Evolutionary conservation across 1,140 invertebrate genomes (phyloP).

Genomic region (Tribolium castaneum): DNA sequence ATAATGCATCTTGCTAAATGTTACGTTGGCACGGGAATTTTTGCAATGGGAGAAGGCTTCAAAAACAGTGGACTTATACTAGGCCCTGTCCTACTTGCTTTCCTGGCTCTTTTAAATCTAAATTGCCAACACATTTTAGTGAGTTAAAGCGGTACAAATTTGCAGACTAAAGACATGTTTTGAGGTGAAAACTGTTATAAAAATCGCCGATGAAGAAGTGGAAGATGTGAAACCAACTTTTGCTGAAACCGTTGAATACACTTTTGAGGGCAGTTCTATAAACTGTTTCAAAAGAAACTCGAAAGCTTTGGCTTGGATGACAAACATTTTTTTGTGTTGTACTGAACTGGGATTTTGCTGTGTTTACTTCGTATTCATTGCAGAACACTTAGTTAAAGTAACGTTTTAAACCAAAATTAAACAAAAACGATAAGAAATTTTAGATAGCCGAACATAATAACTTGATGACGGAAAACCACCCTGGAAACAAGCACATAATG

Average conservation of each 20-base stretch:
- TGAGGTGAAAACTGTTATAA: slow-evolving; percentile 75
- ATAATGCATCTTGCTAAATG: slow-evolving; percentile 80
- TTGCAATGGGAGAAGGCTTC: slow-evolving; percentile 82
- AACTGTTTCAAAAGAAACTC: slow-evolving; percentile 69
- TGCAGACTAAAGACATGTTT: too few relatives aligned
- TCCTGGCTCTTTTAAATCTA: slow-evolving; percentile 77
- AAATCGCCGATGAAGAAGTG: slow-evolving; percentile 67
- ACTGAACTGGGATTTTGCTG: slow-evolving; percentile 96
- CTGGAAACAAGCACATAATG: slow-evolving; percentile 70
- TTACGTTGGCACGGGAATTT: slow-evolving; percentile 80
- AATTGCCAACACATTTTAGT: slow-evolving; percentile 81
- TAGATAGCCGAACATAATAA: slow-evolving; percentile 75
- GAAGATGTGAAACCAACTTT: slow-evolving; percentile 72
- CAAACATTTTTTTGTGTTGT: slow-evolving; percentile 84
- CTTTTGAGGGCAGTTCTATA: slow-evolving; percentile 78
- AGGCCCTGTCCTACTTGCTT: slow-evolving; percentile 72
- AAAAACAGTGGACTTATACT: slow-evolving; percentile 78
- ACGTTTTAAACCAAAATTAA: slow-evolving; percentile 46
- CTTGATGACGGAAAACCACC: slow-evolving; percentile 2
- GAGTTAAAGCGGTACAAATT: slow-evolving; percentile 23
- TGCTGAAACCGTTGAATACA: slow-evolving; percentile 81
- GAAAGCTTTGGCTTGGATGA: slow-evolving; percentile 70
- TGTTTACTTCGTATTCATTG: slow-evolving; percentile 94
- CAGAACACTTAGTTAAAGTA: slow-evolving; percentile 83
- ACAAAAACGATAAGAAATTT: not conserved